Evolutionary conservation across 35 echinoderm and acorn worm genomes (phyloP), one percentile per base, ranked within the genome.

Genomic region (Acanthaster planci): DNA sequence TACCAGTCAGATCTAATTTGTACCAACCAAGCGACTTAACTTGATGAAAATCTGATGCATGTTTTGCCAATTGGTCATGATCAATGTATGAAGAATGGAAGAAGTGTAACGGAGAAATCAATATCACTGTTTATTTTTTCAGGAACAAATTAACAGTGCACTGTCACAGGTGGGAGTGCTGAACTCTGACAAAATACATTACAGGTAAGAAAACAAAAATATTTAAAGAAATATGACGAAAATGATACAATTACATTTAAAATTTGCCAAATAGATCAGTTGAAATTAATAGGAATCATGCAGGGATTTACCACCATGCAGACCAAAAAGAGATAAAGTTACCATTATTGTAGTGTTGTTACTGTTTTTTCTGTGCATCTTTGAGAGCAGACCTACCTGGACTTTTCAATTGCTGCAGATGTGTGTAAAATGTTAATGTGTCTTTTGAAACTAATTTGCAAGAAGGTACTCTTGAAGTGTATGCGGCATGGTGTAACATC

Each of bases 131-230:
- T n/a, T 59, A n/a, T 72, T 23, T 72, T 72, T 38, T 6, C 67
- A 90, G 89, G 82, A 90, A 55, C 81, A 90, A 58, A 51, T 90
- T 55, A 52, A 90, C 57, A 58, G 81, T 30, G 82, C 89, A 34
- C 82, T 90, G 18, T n/a, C 2, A 8, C 89, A 90, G 32, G 82
- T 83, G 18, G 82, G 82, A 39, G 81, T 77, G 18, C 67, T 90
- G 3, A 36, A 80, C 27, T 37, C 52, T 34, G 52, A 78, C 17
- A 85, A 76, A 34, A 84, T 90, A 55, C 82, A 67, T 1, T 90
- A 90, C 60, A 60, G 82, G 89, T 90, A 78, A 85, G 67, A 4
- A 6, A 47, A n/a, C n/a, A n/a, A n/a, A 59, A 21, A 8, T 21
- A 26, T 59, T 59, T 18, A 21, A 26, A 59, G 18, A 59, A 18